Evolutionary conservation across 2,797 vertebrate genomes (phyloP).

Genomic region (Mus caroli): DNA sequence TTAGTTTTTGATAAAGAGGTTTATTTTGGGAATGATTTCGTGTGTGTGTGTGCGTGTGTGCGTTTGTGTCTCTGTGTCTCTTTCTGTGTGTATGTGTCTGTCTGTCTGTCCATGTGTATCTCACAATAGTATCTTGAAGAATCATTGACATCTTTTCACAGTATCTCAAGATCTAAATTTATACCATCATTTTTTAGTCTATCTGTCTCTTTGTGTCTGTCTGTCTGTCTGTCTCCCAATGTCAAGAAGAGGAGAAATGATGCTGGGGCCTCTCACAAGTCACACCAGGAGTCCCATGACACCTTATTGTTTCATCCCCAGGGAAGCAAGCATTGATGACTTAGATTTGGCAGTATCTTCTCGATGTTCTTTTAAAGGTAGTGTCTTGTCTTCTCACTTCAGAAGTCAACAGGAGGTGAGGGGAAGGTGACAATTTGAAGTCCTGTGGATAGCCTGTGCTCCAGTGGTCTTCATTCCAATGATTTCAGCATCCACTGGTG

Average conservation of each 20-base stretch:
- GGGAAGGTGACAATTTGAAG: not conserved
- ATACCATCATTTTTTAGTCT: not conserved
- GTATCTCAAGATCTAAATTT: not conserved
- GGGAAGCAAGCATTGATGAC: not conserved
- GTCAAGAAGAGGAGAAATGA: not conserved
- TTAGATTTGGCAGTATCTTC: not conserved
- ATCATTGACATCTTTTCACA: not conserved
- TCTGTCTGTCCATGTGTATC: not conserved
- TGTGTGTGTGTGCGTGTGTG: not conserved
- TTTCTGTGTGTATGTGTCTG: rapidly evolving
- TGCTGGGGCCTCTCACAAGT: not conserved
- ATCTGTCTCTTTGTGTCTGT: not conserved
- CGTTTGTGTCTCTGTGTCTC: rapidly evolving
- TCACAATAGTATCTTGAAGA: slow-evolving; percentile 22
- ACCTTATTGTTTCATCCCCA: not conserved
- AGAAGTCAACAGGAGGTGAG: not conserved
- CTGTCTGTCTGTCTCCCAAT: not conserved
- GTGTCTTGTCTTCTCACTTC: not conserved
- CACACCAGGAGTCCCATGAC: not conserved
- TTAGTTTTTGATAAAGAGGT: not conserved
- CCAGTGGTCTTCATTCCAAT: not conserved
- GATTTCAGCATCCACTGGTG: slow-evolving; percentile 17
- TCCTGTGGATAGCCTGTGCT: not conserved
- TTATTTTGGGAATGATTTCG: not conserved
- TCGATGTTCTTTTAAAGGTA: slow-evolving; percentile 47